These are phyloP conservation scores for Chymomyza costata DNA, from an alignment of 1,140 invertebrate genomes.

Conservation along the genomic window DNA sequence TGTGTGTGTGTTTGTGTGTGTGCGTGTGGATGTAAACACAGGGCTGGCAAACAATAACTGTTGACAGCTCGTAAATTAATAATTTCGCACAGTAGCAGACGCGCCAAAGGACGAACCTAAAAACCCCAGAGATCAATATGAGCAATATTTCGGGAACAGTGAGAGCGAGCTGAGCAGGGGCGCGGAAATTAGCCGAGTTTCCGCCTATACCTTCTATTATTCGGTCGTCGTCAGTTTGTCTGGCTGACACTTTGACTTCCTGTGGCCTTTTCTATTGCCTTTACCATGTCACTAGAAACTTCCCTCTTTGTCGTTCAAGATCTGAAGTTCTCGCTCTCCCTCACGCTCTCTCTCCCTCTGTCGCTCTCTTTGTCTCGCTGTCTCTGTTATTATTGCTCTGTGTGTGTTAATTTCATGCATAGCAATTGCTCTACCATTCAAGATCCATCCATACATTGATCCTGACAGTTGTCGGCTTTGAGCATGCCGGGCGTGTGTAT, in stretches of 20 bases:
- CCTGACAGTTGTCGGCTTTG: too few species aligned
- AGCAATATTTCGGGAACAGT: slow-evolving; percentile 3
- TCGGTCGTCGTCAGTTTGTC: slow-evolving; percentile 27
- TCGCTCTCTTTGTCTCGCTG: not conserved
- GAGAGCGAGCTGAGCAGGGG: slow-evolving; percentile 38
- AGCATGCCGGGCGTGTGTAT: too few species aligned
- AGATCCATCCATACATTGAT: not conserved
- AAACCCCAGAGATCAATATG: not conserved
- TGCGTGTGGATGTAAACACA: slow-evolving; percentile 60
- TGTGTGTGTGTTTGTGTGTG: slow-evolving; percentile 8
- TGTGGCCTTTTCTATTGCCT: slow-evolving; percentile 53
- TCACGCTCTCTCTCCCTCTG: not conserved
- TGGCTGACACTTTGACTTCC: slow-evolving; percentile 66
- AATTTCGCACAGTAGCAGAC: slow-evolving; percentile 46
- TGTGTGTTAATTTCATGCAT: slow-evolving; percentile 43
- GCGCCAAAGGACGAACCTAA: slow-evolving; percentile 1
- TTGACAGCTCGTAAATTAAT: slow-evolving; percentile 73
- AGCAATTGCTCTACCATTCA: slow-evolving; percentile 15
- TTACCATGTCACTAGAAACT: slow-evolving; percentile 7
- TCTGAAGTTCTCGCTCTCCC: too few species aligned
- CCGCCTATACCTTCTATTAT: slow-evolving; percentile 53
- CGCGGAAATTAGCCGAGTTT: slow-evolving; percentile 68
- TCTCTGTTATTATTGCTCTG: slow-evolving; percentile 9
- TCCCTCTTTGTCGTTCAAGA: too few species aligned
- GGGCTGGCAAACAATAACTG: slow-evolving; percentile 59